phyloP scores from a whole-genome alignment of 2,888 invertebrate genomes.

The Calephelis perditalis region DNA sequence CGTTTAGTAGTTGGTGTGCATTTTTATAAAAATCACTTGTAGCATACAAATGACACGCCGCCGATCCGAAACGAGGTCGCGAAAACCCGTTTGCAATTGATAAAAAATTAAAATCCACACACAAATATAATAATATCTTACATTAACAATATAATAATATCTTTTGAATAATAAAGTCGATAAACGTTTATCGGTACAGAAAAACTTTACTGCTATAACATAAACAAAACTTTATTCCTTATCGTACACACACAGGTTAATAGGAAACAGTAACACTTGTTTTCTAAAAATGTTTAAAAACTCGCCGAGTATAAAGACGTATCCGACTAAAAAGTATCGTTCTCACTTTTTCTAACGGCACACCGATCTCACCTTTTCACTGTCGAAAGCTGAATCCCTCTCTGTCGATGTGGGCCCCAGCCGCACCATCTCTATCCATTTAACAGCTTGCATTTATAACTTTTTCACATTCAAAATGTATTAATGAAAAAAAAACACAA shows the following conservation, averaged over 20 bases:
- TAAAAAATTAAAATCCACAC: too few species aligned
- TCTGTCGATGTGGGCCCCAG: constrained; percentile 52
- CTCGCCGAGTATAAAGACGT: not conserved
- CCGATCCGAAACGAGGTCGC: too few species aligned
- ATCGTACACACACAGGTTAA: not conserved
- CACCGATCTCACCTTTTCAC: constrained; percentile 56
- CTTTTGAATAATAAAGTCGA: not conserved
- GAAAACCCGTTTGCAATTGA: too few species aligned
- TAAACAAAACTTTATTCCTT: constrained; percentile 6
- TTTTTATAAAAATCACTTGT: too few species aligned
- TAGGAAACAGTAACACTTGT: not conserved
- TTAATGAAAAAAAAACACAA: constrained; percentile 35
- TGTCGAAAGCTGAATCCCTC: constrained; percentile 56
- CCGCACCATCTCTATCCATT: constrained; percentile 72
- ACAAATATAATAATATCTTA: too few species aligned
- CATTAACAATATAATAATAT: too few species aligned
- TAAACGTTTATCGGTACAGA: not conserved
- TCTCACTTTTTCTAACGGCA: constrained; percentile 36
- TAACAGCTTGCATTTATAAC: constrained; percentile 63
- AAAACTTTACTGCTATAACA: not conserved
- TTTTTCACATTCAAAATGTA: constrained; percentile 27
- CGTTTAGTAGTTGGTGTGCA: too few species aligned
- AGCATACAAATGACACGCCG: too few species aligned
- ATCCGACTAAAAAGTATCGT: too few species aligned
- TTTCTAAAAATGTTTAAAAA: not conserved